phyloP scores from a whole-genome alignment of 23 tunicate species.

The Styela plicata region DNA sequence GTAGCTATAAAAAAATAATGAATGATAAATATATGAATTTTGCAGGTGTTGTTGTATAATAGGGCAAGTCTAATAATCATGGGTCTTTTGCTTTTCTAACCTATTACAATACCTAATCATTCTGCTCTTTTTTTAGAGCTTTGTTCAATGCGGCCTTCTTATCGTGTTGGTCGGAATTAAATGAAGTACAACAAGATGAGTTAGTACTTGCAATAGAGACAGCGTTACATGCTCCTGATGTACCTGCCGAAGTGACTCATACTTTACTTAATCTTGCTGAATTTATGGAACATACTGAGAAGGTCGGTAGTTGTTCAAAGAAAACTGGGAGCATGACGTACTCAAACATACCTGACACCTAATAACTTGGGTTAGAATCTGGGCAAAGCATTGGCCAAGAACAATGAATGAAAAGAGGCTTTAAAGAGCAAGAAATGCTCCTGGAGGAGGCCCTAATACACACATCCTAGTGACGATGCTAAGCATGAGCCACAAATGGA shows the following conservation, averaged over 20 bases:
- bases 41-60: not conserved
- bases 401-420: no score
- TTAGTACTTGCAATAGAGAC: slow-evolving; percentile 43
- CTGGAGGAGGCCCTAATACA: no score
- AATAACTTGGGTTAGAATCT: no score
- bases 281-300: slow-evolving; percentile 95
- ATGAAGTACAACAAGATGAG: slow-evolving; percentile 87
- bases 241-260: slow-evolving; percentile 94
- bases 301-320: no score
- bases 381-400: no score
- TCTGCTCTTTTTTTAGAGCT: slow-evolving; percentile 43
- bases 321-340: no score
- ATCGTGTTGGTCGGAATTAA: slow-evolving; percentile 80
- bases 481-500: no score
- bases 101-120: not conserved
- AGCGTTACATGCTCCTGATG: slow-evolving; percentile 73
- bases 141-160: slow-evolving; percentile 90
- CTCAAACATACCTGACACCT: no score
- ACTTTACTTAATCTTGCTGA: slow-evolving; percentile 81
- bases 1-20: no score
- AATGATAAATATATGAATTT: not conserved
- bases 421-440: no score
- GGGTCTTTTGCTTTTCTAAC: not conserved
- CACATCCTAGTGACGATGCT: no score
- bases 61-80: not conserved